A percentile compares a stretch with the other conserved stretches of the same genome.
Conservation (phyloP, 2,888 invertebrate species). For the Kuschelorhynchus macadamiae region DNA sequence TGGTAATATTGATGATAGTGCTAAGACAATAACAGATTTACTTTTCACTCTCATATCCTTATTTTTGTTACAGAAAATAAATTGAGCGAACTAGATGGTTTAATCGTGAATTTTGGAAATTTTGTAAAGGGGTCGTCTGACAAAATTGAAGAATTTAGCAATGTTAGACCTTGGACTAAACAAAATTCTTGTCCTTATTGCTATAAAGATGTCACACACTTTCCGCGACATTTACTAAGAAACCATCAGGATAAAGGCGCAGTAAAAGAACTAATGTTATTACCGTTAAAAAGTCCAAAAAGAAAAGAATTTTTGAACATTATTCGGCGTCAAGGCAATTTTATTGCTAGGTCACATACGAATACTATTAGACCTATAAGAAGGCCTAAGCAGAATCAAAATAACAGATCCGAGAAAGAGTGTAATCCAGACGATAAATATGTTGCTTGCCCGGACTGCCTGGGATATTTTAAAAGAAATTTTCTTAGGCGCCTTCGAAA, state of each 20-base stretch:
- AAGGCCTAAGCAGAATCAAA: conserved; percentile 11
- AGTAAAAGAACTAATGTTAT: neutral
- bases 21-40: too few relatives aligned
- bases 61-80: too few relatives aligned
- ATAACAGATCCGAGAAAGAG: conserved; percentile 10
- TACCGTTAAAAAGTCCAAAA: neutral
- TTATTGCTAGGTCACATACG: neutral
- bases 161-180: conserved; percentile 29
- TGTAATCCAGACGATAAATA: conserved; percentile 15
- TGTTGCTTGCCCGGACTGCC: conserved; percentile 21
- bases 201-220: neutral
- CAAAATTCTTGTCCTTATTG: conserved; percentile 24
- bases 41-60: too few relatives aligned
- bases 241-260: conserved; percentile 7
- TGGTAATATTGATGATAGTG: too few relatives aligned
- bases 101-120: too few relatives aligned
- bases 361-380: conserved; percentile 12
- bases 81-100: too few relatives aligned
- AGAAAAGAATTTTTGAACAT: conserved; percentile 5
- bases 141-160: conserved; percentile 24
- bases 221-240: conserved; percentile 13
- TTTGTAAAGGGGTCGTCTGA: too few relatives aligned
- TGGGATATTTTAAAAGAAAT: conserved; percentile 34
- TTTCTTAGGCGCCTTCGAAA: conserved; percentile 35
- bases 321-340: conserved; percentile 42